A percentile compares a stretch with the other conserved stretches of the same genome.
Conservation (phyloP, 2,113 vertebrate genomes). For the Psilopogon haemacephalus region DNA sequence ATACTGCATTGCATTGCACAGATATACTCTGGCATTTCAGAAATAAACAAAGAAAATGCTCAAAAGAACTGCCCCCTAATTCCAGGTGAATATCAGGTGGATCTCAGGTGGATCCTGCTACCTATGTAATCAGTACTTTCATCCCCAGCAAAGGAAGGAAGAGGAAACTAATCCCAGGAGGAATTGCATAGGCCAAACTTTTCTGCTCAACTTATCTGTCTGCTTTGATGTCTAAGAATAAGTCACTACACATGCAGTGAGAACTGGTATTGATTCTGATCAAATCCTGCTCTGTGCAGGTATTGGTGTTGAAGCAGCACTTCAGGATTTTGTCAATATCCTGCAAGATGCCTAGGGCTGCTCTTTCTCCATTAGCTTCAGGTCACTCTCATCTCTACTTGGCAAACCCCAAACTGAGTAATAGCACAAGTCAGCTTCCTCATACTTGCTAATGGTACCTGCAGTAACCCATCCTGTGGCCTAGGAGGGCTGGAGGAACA, state of each 20-base stretch:
- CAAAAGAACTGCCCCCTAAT: not conserved
- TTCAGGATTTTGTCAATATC: not conserved
- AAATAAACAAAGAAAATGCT: not conserved
- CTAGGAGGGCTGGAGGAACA: not conserved
- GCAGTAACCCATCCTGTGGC: not conserved
- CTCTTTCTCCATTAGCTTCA: not conserved
- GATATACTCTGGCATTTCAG: not conserved
- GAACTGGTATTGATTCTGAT: not conserved
- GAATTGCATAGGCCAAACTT: not conserved
- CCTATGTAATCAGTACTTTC: not conserved
- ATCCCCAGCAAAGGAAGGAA: not conserved
- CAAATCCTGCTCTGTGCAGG: not conserved
- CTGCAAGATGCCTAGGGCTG: not conserved
- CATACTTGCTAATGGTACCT: not conserved
- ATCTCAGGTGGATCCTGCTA: not conserved
- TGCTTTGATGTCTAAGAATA: not conserved
- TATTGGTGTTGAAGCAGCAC: fast-evolving
- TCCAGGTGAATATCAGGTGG: not conserved
- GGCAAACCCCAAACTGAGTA: not conserved
- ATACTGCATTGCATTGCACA: not conserved
- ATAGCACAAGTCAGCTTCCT: not conserved
- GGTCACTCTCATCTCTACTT: not conserved
- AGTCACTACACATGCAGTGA: not conserved
- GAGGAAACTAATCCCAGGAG: not conserved
- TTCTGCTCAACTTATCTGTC: not conserved